Percentiles rank a stretch among this genome's conserved stretches.
These are phyloP conservation scores for Piliocolobus tephrosceles DNA, from an alignment of 2,113 vertebrate species.

Conservation along the genomic window DNA sequence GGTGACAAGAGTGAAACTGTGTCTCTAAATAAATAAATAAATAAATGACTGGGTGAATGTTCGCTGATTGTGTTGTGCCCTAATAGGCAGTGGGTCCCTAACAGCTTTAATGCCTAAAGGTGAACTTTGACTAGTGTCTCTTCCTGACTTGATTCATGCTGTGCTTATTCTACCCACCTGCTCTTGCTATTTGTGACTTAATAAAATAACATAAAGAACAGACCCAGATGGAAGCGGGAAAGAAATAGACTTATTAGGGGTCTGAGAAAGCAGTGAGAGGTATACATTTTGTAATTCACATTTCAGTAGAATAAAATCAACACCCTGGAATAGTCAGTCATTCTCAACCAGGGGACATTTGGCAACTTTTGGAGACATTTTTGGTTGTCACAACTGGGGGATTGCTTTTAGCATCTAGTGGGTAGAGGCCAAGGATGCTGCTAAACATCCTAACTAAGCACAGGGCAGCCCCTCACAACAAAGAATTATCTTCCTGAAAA, in stretches of 20 bases:
- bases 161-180: not conserved
- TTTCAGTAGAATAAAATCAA: constrained; percentile 10
- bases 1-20: too few relatives aligned
- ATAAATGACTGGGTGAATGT: not conserved
- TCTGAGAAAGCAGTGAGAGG: not conserved
- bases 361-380: constrained; percentile 28
- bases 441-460: not conserved
- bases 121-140: constrained; percentile 53
- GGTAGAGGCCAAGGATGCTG: not conserved
- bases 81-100: not conserved
- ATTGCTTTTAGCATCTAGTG: not conserved
- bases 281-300: not conserved
- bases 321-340: not conserved
- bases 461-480: not conserved
- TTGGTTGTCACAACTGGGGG: not conserved
- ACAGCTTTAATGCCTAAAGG: constrained; percentile 4
- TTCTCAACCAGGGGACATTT: constrained; percentile 33
- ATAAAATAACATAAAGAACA: constrained; percentile 9
- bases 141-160: constrained; percentile 51
- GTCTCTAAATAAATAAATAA: not conserved
- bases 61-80: not conserved
- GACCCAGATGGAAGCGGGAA: not conserved
- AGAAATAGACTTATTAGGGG: not conserved
- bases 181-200: constrained; percentile 19
- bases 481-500: not conserved